Evolutionary conservation across 2,797 vertebrate genomes (phyloP), one percentile per base, ranked within the genome.

Genomic region (Girardinus metallicus): DNA sequence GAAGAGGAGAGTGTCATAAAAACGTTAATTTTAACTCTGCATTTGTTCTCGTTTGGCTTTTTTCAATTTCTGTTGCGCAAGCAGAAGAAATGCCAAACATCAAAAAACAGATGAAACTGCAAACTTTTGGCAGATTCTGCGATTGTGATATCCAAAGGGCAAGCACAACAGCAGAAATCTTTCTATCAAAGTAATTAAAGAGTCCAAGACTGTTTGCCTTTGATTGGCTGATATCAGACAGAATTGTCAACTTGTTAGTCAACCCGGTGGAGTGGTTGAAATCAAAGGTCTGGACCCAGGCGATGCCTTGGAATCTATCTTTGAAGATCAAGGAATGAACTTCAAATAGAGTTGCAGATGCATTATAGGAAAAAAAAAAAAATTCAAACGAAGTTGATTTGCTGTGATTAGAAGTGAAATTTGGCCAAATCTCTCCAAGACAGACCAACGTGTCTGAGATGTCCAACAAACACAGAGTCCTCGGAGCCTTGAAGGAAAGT

Each of bases 261-360:
- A 75, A 39, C 73, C 21, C 62, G 13, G 46, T 70, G 36, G 39
- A 70, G 43, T 47, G 53, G 64, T 73, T 34, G 29, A 60, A 64
- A 53, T 80, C 64, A 80, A 80, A 80, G 66, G 55, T 76, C 31
- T 73, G 34, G 66, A 75, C 64, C 64, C 51, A 29, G 64, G 74
- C 53, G 26, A 31, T 68, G 71, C 70, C 68, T 78, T 84, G 74
- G 83, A 84, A 86, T 85, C 21, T 47, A 55, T 70, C 73, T 86
- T 85, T 82, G 60, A 88, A 85, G 86, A 89, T 91, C 81, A 91
- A 86, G 84, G 77, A 53, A 70, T 64, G 1, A 75, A 75, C 80
- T 81, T 90, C 83, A 87, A 91, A 83, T 68, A 71, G 75, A 73
- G 41, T 31, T 49, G 21, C 46, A 41, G 31, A 78, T 7, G 80